Evolutionary conservation across 1,140 invertebrate species (phyloP).

Genomic region (Neoseiulus cucumeris): DNA sequence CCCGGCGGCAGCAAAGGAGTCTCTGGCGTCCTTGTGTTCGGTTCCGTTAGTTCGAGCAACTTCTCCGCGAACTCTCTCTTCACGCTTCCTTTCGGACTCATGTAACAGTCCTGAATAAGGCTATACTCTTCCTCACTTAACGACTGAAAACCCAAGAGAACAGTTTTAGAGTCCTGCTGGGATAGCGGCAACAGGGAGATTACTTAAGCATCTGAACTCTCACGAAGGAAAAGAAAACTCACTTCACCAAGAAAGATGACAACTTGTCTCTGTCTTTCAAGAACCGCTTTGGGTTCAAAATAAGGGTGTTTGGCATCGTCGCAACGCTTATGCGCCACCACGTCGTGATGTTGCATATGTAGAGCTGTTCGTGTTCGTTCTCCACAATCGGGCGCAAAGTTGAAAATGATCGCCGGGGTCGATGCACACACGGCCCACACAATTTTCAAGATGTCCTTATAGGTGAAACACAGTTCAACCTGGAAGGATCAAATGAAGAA

Average conservation of each 20-base stretch:
- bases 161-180: not conserved
- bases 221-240: not conserved
- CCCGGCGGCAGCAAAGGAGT: not conserved
- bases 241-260: not conserved
- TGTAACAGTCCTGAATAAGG: not conserved
- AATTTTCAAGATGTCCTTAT: not conserved
- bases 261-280: not conserved
- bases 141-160: not conserved
- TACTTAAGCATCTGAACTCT: not conserved
- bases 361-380: not conserved
- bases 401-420: not conserved
- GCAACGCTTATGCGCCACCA: not conserved
- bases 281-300: not conserved
- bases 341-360: not conserved
- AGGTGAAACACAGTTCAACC: not conserved
- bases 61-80: constrained; percentile 5
- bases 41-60: not conserved
- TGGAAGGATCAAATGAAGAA: not conserved
- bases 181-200: not conserved
- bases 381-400: not conserved
- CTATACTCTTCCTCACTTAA: not conserved
- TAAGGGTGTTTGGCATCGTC: not conserved
- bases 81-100: not conserved
- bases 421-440: not conserved
- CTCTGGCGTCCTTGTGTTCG: not conserved